Percentiles rank a stretch among this genome's conserved stretches.
Evolutionary conservation across 2,113 vertebrate species (phyloP).

Genomic region (Nestor notabilis): DNA sequence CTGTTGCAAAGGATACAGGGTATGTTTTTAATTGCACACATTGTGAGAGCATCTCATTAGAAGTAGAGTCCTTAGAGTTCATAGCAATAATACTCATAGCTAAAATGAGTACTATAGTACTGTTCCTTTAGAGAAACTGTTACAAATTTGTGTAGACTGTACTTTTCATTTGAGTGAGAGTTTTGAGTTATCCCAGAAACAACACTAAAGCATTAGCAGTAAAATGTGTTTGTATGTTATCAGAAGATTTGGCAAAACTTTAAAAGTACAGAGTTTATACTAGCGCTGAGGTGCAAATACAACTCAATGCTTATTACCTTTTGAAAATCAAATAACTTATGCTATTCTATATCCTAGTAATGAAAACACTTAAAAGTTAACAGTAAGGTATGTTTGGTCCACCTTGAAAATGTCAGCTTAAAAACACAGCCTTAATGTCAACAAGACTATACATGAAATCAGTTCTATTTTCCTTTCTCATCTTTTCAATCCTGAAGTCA

Average conservation of each 20-base stretch:
- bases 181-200: not conserved
- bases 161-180: not conserved
- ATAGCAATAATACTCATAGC: not conserved
- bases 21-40: not conserved
- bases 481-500: conserved; percentile 40
- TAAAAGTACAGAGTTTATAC: not conserved
- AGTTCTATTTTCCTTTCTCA: not conserved
- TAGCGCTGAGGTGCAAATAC: not conserved
- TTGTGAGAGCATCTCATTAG: not conserved
- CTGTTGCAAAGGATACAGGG: conserved; percentile 1
- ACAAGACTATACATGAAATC: conserved; percentile 7
- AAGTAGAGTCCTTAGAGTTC: not conserved
- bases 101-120: conserved; percentile 27
- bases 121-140: conserved; percentile 8
- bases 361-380: not conserved
- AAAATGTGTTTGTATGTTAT: not conserved
- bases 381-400: conserved; percentile 11
- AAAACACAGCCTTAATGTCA: conserved; percentile 24
- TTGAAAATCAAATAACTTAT: not conserved
- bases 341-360: not conserved
- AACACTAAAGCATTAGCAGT: not conserved
- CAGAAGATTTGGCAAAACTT: not conserved
- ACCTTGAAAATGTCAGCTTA: conserved; percentile 27
- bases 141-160: not conserved
- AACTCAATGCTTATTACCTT: not conserved